phyloP scores from a whole-genome alignment of 1,140 invertebrate genomes.

The Oryctes rhinoceros region DNA sequence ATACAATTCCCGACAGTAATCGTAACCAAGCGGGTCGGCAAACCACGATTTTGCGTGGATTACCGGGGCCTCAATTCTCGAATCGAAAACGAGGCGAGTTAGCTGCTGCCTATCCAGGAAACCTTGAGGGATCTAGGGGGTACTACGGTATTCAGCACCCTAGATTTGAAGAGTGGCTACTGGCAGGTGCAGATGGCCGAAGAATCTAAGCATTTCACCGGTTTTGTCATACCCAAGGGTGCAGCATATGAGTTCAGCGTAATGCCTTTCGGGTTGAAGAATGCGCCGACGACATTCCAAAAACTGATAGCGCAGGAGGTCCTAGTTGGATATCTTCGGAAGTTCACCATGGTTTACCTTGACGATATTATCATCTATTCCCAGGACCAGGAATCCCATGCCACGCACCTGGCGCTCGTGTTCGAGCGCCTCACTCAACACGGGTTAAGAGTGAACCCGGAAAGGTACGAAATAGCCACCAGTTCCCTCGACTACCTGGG shows the following conservation, averaged over 20 bases:
- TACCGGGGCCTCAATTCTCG: too few relatives aligned
- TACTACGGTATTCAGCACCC: too few relatives aligned
- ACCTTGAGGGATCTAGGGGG: too few relatives aligned
- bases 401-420: conserved; percentile 41
- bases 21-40: too few relatives aligned
- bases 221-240: conserved; percentile 50
- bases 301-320: conserved; percentile 45
- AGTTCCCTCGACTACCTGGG: conserved; percentile 37
- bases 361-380: conserved; percentile 43
- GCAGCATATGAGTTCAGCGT: conserved; percentile 49
- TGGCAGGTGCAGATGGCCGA: conserved; percentile 48
- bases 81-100: too few relatives aligned
- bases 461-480: conserved; percentile 41
- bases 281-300: conserved; percentile 50
- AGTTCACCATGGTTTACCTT: conserved; percentile 46
- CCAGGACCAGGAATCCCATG: background rate
- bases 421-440: conserved; percentile 41
- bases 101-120: too few relatives aligned
- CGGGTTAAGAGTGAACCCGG: background rate
- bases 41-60: too few relatives aligned
- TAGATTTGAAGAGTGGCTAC: too few relatives aligned
- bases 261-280: conserved; percentile 51
- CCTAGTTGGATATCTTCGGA: conserved; percentile 41
- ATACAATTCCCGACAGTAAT: too few relatives aligned
- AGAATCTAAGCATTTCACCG: conserved; percentile 43